phyloP scores from a whole-genome alignment of 1,140 invertebrate species.

The Macrosteles quadrilineatus region DNA sequence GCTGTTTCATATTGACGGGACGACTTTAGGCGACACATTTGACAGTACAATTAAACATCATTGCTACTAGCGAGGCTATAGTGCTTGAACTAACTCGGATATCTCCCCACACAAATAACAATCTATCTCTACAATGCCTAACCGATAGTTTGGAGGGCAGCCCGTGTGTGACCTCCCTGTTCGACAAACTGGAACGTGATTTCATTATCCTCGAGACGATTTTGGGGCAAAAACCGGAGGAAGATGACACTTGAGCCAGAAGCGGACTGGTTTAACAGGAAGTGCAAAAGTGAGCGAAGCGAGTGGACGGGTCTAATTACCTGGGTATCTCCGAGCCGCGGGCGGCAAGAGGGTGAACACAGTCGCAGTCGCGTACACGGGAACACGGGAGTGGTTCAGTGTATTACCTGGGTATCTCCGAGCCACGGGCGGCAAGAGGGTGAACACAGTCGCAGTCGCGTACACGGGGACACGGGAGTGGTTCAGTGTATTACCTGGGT shows the following conservation, averaged over 20 bases:
- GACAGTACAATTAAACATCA: too few relatives aligned
- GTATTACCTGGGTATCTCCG: neutral
- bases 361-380: too few relatives aligned
- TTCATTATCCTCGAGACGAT: neutral
- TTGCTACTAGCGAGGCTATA: too few relatives aligned
- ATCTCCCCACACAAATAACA: too few relatives aligned
- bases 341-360: too few relatives aligned
- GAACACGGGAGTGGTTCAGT: neutral
- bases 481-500: neutral
- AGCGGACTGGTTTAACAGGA: constrained; percentile 8
- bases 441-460: neutral
- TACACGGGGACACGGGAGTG: too few relatives aligned
- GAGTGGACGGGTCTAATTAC: neutral
- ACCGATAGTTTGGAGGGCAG: too few relatives aligned
- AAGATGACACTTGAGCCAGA: constrained; percentile 4
- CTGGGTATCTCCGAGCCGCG: neutral
- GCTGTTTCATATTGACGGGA: too few relatives aligned
- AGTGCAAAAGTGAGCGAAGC: constrained; percentile 1
- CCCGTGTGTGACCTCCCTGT: neutral
- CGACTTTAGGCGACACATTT: too few relatives aligned
- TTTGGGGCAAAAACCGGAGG: constrained; percentile 2
- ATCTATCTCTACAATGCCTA: too few relatives aligned
- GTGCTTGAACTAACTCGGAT: too few relatives aligned
- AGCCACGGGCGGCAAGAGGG: too few relatives aligned
- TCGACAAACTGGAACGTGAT: neutral